Base-by-base conservation (phyloP, 35 echinoderm and acorn worm genomes). In the Stichopus chloronotus region DNA sequence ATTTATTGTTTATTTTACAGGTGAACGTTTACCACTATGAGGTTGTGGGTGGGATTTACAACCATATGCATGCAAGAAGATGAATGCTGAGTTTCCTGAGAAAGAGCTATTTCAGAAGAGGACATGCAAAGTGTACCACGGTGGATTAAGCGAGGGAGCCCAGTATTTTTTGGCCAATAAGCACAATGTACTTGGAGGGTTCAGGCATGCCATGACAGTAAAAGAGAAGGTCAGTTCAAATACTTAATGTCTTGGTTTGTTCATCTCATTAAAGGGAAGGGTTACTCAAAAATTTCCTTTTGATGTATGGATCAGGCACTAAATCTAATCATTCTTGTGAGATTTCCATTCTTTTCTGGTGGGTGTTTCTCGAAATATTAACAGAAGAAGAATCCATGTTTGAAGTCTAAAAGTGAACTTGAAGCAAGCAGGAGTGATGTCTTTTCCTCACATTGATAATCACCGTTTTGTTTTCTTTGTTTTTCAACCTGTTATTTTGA, bases 121-220 rank as follows among this genome's bases (percentile, higher is more conserved):
- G n/a, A 16, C 20, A 10, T 78, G 76, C 76, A 78, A 78, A 4
- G n/a, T 78, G 8, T 78, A 78, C 20, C 10, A 10, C 6, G n/a
- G n/a, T n/a, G n/a, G 76, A 16, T n/a, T 78, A 7, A 16, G 76
- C 20, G 76, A 78, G n/a, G 76, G n/a, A 78, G 76, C 76, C 76
- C 9, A 78, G 76, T 78, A 78, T 78, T 78, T 78, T n/a, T 8
- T 78, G 9, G 76, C 76, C 19, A 78, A 78, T 5, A 78, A 78
- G n/a, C 76, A 78, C 76, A 78, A 78, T 78, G 76, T 78, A 16
- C 10, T 78, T 78, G 76, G 76, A 16, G n/a, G 76, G 9, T 78
- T 78, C 76, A 10, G 76, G 25, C 76, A 78, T 78, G 76, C 76
- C n/a, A 78, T 78, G 76, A 78, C 76, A 78, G 76, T 78, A 16